These are phyloP conservation scores for Cheilosia scutellata DNA, from an alignment of 2,888 invertebrate genomes.

Conservation along the genomic window DNA sequence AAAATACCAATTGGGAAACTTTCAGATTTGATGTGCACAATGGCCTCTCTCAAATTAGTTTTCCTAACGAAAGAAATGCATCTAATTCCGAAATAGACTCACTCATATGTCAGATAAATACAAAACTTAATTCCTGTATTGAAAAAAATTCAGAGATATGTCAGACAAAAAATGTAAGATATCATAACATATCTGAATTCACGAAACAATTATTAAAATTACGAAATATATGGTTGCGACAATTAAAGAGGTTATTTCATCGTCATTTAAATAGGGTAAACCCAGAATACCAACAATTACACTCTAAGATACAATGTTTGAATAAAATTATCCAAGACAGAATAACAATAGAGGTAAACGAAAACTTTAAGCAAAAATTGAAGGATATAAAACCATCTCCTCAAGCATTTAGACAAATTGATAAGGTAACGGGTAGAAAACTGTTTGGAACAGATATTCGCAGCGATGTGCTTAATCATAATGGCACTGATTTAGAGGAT, in stretches of 20 bases:
- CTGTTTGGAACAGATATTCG: slow-evolving; percentile 17
- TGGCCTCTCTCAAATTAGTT: neutral
- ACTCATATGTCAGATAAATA: slow-evolving; percentile 17
- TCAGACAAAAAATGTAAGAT: slow-evolving; percentile 8
- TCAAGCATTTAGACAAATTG: slow-evolving; percentile 28
- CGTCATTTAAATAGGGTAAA: slow-evolving; percentile 15
- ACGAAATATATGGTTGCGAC: slow-evolving; percentile 12
- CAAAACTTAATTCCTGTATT: neutral
- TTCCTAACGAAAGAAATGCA: slow-evolving; percentile 1
- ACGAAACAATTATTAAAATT: slow-evolving; percentile 23
- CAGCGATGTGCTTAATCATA: slow-evolving; percentile 9
- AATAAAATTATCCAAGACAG: slow-evolving; percentile 30
- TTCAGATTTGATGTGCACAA: slow-evolving; percentile 25
- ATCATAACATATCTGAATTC: slow-evolving; percentile 14
- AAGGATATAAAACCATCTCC: slow-evolving; percentile 20
- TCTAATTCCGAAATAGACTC: slow-evolving; percentile 17
- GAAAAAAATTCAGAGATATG: neutral
- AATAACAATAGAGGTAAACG: slow-evolving; percentile 7
- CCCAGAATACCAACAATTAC: slow-evolving; percentile 9
- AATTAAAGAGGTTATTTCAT: slow-evolving; percentile 21
- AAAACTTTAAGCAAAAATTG: slow-evolving; percentile 11
- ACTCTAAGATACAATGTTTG: slow-evolving; percentile 21
- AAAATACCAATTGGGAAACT: slow-evolving; percentile 18
- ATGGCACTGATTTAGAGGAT: neutral
- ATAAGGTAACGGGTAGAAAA: slow-evolving; percentile 15